Base-by-base conservation (phyloP, 2,888 invertebrate species). In the Mythimna pallens region DNA sequence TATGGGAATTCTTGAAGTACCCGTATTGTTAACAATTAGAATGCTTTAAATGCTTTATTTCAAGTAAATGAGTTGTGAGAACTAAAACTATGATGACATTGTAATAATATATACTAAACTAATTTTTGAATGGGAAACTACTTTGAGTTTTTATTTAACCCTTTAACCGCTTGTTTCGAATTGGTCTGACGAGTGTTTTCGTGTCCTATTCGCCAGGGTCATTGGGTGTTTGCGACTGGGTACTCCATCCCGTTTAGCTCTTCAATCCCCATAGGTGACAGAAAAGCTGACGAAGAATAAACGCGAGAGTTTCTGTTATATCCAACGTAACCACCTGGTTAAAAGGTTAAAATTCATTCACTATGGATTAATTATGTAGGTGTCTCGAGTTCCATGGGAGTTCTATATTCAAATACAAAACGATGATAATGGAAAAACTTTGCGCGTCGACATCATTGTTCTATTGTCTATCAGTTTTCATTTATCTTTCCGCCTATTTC, bases 391-490 rank as follows among this genome's bases (percentile, higher is more conserved):
- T 81, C 76, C 34, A 54, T 65, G 81, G 25, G 76, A 76, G 61
- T 54, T 43, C n/a, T 52, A 52, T 52, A 76, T 76, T 61, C 20
- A 55, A 76, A 76, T 81, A 66, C 25, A 36, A 76, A 61, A 59
- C 12, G 61, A 17, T 14, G 22, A 25, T 57, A 50, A 25, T 57
- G 14, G 17, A 47, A 40, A 40, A 75, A 68, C 40, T 65, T 40
- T 58, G 52, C 43, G 65, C 40, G 43, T 70, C 22, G 30, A 65
- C 17, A 47, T 52, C 52, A 82, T 78, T 79, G 73, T 79, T 78
- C 72, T 64, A 78, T 83, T 79, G 65, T 71, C 40, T n/a, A 54
- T 43, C 8, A 52, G 69, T 58, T 70, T 65, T 70, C 50, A 40
- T 69, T 22, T 34, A 55, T 64, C 25, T 65, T 55, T 55, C 40